Percentiles rank a stretch among this genome's conserved stretches.
Evolutionary conservation across 2,797 vertebrate genomes (phyloP).

Genomic region (Anguilla pacifica): DNA sequence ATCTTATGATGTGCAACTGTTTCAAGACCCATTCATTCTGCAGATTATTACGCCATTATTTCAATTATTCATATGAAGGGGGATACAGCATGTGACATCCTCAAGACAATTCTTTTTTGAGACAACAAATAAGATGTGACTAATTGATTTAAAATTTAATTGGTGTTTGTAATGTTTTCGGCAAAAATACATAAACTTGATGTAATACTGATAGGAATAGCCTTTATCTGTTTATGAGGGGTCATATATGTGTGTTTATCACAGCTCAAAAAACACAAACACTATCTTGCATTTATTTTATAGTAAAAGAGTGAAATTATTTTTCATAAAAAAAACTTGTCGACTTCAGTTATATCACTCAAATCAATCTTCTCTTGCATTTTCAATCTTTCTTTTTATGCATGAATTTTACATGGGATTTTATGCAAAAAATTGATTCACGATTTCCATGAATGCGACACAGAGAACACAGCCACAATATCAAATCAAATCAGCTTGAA

Average conservation of each 20-base stretch:
- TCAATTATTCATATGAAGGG: no score
- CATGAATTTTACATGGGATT: not conserved
- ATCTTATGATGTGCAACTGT: no score
- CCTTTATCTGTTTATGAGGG: not conserved
- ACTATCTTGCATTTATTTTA: not conserved
- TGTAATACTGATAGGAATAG: no score
- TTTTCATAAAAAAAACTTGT: not conserved
- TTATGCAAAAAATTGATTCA: not conserved
- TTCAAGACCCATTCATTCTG: no score
- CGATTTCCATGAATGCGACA: not conserved
- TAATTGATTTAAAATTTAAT: no score
- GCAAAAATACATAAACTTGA: no score
- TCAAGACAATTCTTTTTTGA: no score
- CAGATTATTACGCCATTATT: no score
- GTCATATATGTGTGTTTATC: not conserved
- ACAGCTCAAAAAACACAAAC: not conserved
- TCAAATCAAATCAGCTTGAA: not conserved
- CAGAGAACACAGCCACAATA: conserved; percentile 5
- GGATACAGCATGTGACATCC: no score
- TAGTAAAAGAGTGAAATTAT: not conserved
- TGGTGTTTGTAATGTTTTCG: no score
- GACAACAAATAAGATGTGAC: no score
- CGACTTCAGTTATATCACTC: not conserved
- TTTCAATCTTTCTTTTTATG: not conserved
- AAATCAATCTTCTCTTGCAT: not conserved